These are phyloP conservation scores for Ceratina australensis DNA, from an alignment of 1,140 invertebrate species.

Conservation along the genomic window DNA sequence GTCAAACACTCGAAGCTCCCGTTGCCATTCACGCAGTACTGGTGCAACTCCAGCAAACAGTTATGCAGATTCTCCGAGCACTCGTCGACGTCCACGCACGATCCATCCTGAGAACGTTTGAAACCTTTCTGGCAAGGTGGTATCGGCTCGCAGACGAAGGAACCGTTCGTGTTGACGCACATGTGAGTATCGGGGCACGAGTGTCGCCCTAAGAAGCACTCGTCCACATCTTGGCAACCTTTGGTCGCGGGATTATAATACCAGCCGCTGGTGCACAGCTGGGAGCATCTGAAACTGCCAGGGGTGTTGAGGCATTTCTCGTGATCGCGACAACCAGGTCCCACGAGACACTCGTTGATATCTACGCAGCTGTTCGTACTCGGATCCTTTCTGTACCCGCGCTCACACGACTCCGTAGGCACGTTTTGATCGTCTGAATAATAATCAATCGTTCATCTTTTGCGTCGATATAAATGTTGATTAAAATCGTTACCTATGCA, in stretches of 20 bases:
- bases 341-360: slow-evolving; percentile 85
- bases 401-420: slow-evolving; percentile 31
- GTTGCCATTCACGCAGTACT: slow-evolving; percentile 79
- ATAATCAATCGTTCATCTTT: too few relatives aligned
- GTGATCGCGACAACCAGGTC: slow-evolving; percentile 84
- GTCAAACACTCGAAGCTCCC: slow-evolving; percentile 80
- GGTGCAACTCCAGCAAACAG: slow-evolving; percentile 70
- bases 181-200: slow-evolving; percentile 62
- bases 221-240: slow-evolving; percentile 93
- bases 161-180: slow-evolving; percentile 71
- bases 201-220: slow-evolving; percentile 82
- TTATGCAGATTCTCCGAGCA: slow-evolving; percentile 73
- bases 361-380: slow-evolving; percentile 83
- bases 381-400: slow-evolving; percentile 39
- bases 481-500: slow-evolving; percentile 76
- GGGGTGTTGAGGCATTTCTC: slow-evolving; percentile 86
- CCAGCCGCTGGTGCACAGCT: slow-evolving; percentile 79
- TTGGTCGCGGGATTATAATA: slow-evolving; percentile 80
- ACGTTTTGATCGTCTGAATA: slow-evolving; percentile 13
- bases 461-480: too few relatives aligned
- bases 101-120: slow-evolving; percentile 72
- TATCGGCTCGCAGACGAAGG: slow-evolving; percentile 64
- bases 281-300: slow-evolving; percentile 87
- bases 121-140: slow-evolving; percentile 65
- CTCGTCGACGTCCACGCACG: slow-evolving; percentile 80